Conservation (phyloP, 1,140 invertebrate species). For the Druon quercuslanigerum region DNA sequence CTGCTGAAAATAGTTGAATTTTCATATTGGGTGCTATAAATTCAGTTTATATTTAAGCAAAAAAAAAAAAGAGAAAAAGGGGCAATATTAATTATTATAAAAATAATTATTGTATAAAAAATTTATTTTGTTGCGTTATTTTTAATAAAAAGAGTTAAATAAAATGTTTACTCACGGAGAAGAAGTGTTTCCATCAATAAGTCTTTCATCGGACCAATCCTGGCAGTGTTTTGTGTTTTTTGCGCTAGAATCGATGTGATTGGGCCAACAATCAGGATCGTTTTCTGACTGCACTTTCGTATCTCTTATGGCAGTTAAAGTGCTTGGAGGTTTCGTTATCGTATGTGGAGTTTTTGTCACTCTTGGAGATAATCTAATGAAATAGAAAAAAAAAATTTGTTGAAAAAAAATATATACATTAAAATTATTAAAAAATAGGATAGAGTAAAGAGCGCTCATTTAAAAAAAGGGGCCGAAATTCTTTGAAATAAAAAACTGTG, state of each 20-base stretch:
- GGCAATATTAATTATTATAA: not conserved
- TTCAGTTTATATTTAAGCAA: too few species aligned
- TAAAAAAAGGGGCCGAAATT: not conserved
- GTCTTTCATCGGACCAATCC: slow-evolving; percentile 67
- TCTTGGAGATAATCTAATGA: slow-evolving; percentile 73
- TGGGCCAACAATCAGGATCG: slow-evolving; percentile 62
- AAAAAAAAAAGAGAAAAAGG: too few species aligned
- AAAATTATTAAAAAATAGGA: too few species aligned
- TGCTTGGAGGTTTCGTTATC: slow-evolving; percentile 57
- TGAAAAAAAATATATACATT: not conserved
- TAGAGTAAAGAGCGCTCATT: not conserved
- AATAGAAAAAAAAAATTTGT: not conserved
- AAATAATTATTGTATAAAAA: not conserved
- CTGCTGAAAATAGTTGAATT: too few species aligned
- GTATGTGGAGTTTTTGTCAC: slow-evolving; percentile 72
- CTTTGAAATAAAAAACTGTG: too few species aligned
- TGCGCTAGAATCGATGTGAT: slow-evolving; percentile 59
- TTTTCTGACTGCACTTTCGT: slow-evolving; percentile 60
- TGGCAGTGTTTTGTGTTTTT: slow-evolving; percentile 60
- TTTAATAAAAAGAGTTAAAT: not conserved
- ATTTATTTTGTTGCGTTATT: too few species aligned
- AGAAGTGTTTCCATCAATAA: slow-evolving; percentile 58
- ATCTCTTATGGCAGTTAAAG: slow-evolving; percentile 61
- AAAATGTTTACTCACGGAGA: slow-evolving; percentile 59
- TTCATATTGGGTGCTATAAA: too few species aligned